phyloP scores from a whole-genome alignment of 2,113 vertebrate genomes.

The Percopsis transmontana region DNA sequence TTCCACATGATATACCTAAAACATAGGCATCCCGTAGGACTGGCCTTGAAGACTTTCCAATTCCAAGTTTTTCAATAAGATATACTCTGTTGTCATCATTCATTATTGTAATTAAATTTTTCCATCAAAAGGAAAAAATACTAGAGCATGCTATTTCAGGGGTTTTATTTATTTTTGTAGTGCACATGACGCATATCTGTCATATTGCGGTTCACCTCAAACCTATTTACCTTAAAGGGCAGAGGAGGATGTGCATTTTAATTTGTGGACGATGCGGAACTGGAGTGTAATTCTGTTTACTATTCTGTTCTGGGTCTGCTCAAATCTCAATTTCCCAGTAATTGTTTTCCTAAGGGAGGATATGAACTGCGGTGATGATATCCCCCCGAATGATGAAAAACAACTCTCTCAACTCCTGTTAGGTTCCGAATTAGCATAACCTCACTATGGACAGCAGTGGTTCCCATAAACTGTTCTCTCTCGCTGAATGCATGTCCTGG shows the following conservation, averaged over 20 bases:
- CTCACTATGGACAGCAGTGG: conserved; percentile 34
- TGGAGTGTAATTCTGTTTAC: no score
- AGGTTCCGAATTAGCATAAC: conserved; percentile 57
- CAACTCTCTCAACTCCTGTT: conserved; percentile 40
- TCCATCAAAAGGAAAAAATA: no score
- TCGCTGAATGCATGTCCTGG: conserved; percentile 51
- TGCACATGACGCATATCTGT: conserved; percentile 10
- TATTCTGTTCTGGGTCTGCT: conserved; percentile 4
- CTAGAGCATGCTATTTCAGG: no score
- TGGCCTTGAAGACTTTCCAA: background rate
- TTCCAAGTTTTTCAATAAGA: background rate
- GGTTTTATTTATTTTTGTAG: background rate
- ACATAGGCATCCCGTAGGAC: background rate
- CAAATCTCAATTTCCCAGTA: conserved; percentile 15
- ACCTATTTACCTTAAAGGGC: conserved; percentile 11
- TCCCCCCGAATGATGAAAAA: conserved; percentile 32
- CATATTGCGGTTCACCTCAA: conserved; percentile 6
- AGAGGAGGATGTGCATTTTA: conserved; percentile 8
- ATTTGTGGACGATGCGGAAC: conserved; percentile 25
- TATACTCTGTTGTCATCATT: background rate
- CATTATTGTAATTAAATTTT: no score
- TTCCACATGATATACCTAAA: no score
- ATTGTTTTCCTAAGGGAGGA: conserved; percentile 14
- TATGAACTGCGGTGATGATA: conserved; percentile 25
- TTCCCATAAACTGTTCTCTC: conserved; percentile 38